Percentiles rank a stretch among this genome's conserved stretches.
Conservation (phyloP, 1,140 invertebrate genomes). For the Drosophila watanabei region DNA sequence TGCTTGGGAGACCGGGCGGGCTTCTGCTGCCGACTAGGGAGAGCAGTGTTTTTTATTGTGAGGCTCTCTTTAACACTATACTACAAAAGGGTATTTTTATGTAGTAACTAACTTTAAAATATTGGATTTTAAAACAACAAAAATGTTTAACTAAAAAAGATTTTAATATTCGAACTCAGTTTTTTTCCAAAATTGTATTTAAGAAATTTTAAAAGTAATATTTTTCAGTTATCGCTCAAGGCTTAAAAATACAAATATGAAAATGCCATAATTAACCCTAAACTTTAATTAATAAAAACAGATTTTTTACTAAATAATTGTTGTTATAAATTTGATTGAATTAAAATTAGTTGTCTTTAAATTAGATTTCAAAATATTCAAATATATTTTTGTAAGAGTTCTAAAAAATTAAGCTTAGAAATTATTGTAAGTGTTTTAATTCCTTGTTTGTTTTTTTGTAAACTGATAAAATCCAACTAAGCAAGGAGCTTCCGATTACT, state of each 20-base stretch:
- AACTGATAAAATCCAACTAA: slow-evolving; percentile 2
- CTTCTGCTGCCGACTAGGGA: not conserved
- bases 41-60: not conserved
- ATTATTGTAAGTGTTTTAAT: not conserved
- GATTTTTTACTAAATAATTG: no score
- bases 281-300: not conserved
- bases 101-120: not conserved
- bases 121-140: not conserved
- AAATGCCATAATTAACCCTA: not conserved
- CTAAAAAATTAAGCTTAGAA: no score
- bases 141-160: not conserved
- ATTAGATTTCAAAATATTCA: not conserved
- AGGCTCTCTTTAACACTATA: not conserved
- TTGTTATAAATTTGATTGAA: no score
- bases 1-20: not conserved
- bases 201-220: not conserved
- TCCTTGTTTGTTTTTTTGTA: not conserved
- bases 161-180: not conserved
- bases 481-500: slow-evolving; percentile 1
- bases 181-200: not conserved
- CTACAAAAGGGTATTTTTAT: not conserved
- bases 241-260: not conserved
- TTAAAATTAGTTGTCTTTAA: not conserved
- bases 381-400: not conserved
- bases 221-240: no score